phyloP scores from a whole-genome alignment of 2,113 vertebrate genomes.

The Chloropsis cyanopogon region DNA sequence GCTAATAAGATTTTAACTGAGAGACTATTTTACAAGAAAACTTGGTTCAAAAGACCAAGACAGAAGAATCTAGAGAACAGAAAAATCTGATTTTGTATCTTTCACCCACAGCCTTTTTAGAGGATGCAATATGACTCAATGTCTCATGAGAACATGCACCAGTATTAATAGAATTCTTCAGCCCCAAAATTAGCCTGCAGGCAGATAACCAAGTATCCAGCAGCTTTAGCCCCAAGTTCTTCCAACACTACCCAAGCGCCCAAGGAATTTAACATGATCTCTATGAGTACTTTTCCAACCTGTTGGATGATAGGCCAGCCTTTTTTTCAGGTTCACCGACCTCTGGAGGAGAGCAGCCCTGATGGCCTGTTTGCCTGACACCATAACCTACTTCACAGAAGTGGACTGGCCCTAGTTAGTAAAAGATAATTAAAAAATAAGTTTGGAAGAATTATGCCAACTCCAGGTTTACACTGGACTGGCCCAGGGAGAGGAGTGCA shows the following conservation, averaged over 20 bases:
- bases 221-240: neutral
- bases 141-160: neutral
- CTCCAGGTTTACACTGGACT: neutral
- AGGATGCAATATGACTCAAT: neutral
- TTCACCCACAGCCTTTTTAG: neutral
- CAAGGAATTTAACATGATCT: neutral
- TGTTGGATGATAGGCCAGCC: neutral
- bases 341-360: neutral
- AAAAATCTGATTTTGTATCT: neutral
- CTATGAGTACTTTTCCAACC: neutral
- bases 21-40: neutral
- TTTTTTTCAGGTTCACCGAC: neutral
- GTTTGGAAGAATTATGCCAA: neutral
- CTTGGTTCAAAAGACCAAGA: neutral
- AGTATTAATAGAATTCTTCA: neutral
- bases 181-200: neutral
- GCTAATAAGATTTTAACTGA: neutral
- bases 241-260: neutral
- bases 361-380: neutral
- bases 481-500: neutral
- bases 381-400: neutral
- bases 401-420: neutral
- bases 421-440: neutral
- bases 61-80: neutral
- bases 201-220: neutral